A percentile compares a stretch with the other conserved stretches of the same genome.
These are phyloP conservation scores for Anisognathus igniventris DNA, from an alignment of 2,797 vertebrate species.

Conservation along the genomic window DNA sequence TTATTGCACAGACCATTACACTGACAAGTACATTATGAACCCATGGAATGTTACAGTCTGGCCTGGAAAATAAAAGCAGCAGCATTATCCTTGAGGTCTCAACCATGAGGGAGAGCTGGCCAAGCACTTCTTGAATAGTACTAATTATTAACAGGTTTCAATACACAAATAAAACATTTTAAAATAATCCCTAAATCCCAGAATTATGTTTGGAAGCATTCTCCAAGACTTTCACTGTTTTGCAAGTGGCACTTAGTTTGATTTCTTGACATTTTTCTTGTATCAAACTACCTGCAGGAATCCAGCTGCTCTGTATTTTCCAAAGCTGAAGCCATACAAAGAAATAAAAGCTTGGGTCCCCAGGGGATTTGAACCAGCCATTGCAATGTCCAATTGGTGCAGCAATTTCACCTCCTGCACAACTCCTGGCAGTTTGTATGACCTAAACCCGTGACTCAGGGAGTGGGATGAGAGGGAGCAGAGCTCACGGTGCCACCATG, in stretches of 20 bases:
- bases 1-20: conserved; percentile 66
- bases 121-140: background rate
- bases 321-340: background rate
- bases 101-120: background rate
- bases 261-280: background rate
- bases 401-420: background rate
- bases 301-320: background rate
- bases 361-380: background rate
- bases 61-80: conserved; percentile 44
- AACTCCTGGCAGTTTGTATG: background rate
- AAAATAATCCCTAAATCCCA: background rate
- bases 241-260: background rate
- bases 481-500: rapidly evolving
- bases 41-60: conserved; percentile 54
- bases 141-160: background rate
- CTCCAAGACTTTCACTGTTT: background rate
- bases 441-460: rapidly evolving
- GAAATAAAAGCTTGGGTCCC: background rate
- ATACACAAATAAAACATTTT: background rate
- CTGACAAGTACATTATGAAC: conserved; percentile 50
- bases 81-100: conserved; percentile 5
- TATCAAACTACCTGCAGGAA: background rate
- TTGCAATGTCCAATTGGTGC: background rate
- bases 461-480: background rate
- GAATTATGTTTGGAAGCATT: background rate